These are phyloP conservation scores for Euschistus heros DNA, from an alignment of 1,140 invertebrate genomes.

Conservation along the genomic window DNA sequence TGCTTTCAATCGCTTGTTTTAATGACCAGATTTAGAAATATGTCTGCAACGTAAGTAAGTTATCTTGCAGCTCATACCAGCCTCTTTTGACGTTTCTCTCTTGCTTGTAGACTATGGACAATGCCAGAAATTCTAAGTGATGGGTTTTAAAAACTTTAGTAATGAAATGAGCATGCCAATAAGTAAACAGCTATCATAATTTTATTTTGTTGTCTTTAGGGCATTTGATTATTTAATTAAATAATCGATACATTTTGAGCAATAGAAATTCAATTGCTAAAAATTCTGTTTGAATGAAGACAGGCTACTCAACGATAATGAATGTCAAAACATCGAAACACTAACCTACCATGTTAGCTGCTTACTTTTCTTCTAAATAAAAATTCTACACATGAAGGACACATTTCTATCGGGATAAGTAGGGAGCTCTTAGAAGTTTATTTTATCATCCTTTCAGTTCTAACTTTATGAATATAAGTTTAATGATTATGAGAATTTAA, in stretches of 20 bases:
- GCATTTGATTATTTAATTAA: too few species aligned
- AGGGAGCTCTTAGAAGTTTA: too few species aligned
- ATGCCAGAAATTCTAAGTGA: conserved; percentile 25
- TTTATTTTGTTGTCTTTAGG: too few species aligned
- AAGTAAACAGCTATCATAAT: conserved; percentile 9
- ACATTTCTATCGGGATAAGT: too few species aligned
- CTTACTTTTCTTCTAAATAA: background rate
- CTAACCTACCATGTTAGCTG: background rate
- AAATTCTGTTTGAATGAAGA: too few species aligned
- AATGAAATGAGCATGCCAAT: background rate
- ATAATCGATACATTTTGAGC: too few species aligned
- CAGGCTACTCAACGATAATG: too few species aligned
- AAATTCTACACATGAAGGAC: too few species aligned
- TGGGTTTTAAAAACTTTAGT: background rate
- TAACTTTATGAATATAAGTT: too few species aligned
- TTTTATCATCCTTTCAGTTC: too few species aligned
- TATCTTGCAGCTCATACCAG: conserved; percentile 23
- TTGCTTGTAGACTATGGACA: conserved; percentile 27
- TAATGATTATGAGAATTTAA: too few species aligned
- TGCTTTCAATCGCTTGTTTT: conserved; percentile 23
- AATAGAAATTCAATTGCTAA: too few species aligned
- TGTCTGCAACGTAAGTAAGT: conserved; percentile 27
- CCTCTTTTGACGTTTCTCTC: conserved; percentile 21
- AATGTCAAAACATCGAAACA: background rate
- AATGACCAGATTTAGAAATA: conserved; percentile 21